phyloP scores from a whole-genome alignment of 2,113 vertebrate species.

The Thryonomys swinderianus region DNA sequence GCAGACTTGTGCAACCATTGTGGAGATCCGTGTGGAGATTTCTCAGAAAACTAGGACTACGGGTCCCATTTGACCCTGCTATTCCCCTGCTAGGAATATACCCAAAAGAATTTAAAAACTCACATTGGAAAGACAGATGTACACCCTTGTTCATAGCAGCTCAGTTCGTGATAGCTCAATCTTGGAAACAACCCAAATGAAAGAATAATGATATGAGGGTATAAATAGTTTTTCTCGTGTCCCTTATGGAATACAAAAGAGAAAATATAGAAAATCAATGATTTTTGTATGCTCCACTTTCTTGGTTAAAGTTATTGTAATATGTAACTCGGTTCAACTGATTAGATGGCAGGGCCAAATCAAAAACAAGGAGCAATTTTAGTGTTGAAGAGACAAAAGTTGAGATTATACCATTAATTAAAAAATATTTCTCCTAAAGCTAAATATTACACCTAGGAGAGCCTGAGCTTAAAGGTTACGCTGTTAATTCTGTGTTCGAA shows the following conservation, averaged over 20 bases:
- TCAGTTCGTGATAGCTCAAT: too few relatives aligned
- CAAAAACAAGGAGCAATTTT: neutral
- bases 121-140: too few relatives aligned
- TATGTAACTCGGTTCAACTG: neutral
- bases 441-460: slow-evolving; percentile 71
- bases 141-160: too few relatives aligned
- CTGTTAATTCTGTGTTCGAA: slow-evolving; percentile 73
- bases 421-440: slow-evolving; percentile 52
- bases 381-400: slow-evolving; percentile 49
- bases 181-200: too few relatives aligned
- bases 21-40: too few relatives aligned
- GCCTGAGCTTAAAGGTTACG: slow-evolving; percentile 73
- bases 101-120: too few relatives aligned
- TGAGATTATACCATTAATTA: slow-evolving; percentile 73
- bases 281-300: neutral
- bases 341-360: neutral
- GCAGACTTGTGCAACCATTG: too few relatives aligned
- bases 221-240: neutral
- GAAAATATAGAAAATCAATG: neutral
- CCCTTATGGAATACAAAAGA: neutral
- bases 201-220: neutral
- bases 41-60: too few relatives aligned
- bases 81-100: too few relatives aligned
- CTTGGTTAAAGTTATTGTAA: neutral
- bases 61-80: too few relatives aligned